Base-by-base conservation (phyloP, 2,888 invertebrate genomes). In the Rhaphigaster nebulosa region DNA sequence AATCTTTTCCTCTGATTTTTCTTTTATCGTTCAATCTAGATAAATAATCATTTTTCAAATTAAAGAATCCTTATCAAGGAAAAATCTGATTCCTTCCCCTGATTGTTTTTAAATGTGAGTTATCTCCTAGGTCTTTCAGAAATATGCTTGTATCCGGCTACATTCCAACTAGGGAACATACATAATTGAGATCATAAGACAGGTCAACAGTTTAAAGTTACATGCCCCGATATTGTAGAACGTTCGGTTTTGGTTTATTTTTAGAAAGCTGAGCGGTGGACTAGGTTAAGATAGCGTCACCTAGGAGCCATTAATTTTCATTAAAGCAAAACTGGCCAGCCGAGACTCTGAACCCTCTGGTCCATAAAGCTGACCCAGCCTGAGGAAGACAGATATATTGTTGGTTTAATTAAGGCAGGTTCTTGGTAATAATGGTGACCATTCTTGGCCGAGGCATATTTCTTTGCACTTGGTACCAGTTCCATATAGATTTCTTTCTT, bases 281-380 rank as follows among this genome's bases (percentile, higher is more conserved):
- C 70, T 76, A 38, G 70, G 70, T 76, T 76, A 76, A 76, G 70
- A 76, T 76, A 76, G 70, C 70, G 70, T 38, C 38, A 76, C 38
- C 34, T 76, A 34, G 70, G 70, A 38, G 70, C 38, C 70, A 76
- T 76, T 76, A 76, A 76, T 76, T 76, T 76, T 76, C 70, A 76
- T 76, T 76, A 76, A 76, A 76, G 70, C 70, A 76, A 76, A 76
- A 76, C 70, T 76, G 20, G 70, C 20, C 34, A 76, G 70, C 18
- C 60, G 60, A n/a, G n/a, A 15, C 29, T 29, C 45, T 45, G 6
- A 20, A 76, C 0, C 34, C 23, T 34, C 34, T 76, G 70, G 70
- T 76, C 70, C 70, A 6, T 76, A 20, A 34, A 76, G 34, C 70
- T 38, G 34, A 26, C 5, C 38, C 18, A 76, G 70, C 18, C 34